Evolutionary conservation across 53 echinoderm and acorn worm species (phyloP).

Genomic region (Luidia sarsii): DNA sequence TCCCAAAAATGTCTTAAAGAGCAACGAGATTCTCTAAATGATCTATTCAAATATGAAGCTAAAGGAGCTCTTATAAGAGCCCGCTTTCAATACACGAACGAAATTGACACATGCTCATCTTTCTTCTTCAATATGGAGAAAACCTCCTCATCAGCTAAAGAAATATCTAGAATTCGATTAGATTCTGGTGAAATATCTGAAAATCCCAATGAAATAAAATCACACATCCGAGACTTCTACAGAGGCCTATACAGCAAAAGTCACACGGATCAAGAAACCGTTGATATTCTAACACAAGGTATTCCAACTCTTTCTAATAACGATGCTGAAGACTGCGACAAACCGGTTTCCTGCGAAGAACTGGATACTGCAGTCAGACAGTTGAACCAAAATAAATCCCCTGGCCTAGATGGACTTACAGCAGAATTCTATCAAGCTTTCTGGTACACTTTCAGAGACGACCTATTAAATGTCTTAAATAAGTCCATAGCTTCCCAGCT

Average conservation of each 20-base stretch:
- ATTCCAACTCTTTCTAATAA: too few relatives aligned
- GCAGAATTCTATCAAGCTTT: too few relatives aligned
- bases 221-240: constrained; percentile 4
- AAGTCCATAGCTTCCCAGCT: too few relatives aligned
- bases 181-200: constrained; percentile 17
- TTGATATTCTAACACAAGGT: too few relatives aligned
- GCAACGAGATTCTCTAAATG: background rate
- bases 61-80: constrained; percentile 21
- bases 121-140: constrained; percentile 20
- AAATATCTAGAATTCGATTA: background rate
- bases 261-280: background rate
- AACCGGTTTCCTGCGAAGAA: too few relatives aligned
- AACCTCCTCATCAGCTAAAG: constrained; percentile 1
- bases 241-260: constrained; percentile 2
- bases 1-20: background rate
- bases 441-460: too few relatives aligned
- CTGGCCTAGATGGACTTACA: too few relatives aligned
- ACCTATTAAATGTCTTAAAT: too few relatives aligned
- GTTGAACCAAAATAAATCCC: too few relatives aligned
- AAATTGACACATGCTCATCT: constrained; percentile 14
- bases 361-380: too few relatives aligned
- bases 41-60: constrained; percentile 1
- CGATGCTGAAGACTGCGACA: too few relatives aligned
- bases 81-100: constrained; percentile 15
- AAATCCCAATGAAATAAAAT: constrained; percentile 11